These are phyloP conservation scores for Corvus hawaiiensis DNA, from an alignment of 2,113 vertebrate species.

Conservation along the genomic window DNA sequence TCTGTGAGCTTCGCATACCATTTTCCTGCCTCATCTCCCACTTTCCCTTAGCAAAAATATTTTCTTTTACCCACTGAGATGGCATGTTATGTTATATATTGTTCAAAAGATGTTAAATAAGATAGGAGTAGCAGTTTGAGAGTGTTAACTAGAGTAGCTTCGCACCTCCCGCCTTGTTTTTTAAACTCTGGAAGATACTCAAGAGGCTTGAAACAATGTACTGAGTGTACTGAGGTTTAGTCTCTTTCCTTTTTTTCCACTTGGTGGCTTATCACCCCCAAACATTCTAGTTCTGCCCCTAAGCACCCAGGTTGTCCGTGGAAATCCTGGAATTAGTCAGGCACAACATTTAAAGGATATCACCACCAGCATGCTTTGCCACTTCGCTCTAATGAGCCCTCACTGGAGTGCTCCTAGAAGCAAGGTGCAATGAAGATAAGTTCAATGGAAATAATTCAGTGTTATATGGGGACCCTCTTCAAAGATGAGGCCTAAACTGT, in stretches of 20 bases:
- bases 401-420: not conserved
- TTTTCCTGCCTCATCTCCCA: not conserved
- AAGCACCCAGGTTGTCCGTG: not conserved
- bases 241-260: not conserved
- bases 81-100: not conserved
- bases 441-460: not conserved
- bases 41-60: not conserved
- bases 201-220: not conserved
- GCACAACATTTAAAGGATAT: not conserved
- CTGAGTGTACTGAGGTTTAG: not conserved
- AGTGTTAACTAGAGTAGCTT: not conserved
- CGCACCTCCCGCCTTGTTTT: not conserved
- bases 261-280: not conserved
- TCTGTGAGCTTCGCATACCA: not conserved
- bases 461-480: not conserved
- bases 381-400: not conserved
- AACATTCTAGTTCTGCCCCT: not conserved
- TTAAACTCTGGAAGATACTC: not conserved
- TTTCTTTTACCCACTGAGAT: not conserved
- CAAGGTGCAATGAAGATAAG: not conserved
- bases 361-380: not conserved
- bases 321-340: not conserved
- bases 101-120: not conserved
- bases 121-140: not conserved
- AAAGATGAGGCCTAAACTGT: not conserved